phyloP scores from a whole-genome alignment of 1,140 invertebrate species.

The Pissodes strobi region DNA sequence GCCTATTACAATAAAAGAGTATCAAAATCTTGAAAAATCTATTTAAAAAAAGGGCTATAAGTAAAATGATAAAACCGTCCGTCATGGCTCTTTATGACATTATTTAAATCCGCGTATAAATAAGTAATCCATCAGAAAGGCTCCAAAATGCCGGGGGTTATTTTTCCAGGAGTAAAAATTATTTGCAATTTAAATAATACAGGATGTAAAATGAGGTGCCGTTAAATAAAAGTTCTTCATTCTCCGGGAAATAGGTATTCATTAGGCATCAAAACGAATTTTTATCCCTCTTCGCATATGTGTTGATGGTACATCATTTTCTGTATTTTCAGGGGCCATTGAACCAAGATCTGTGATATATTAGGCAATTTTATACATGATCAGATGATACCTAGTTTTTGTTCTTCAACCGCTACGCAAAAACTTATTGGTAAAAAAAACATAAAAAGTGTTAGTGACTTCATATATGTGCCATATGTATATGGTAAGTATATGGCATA shows the following conservation, averaged over 20 bases:
- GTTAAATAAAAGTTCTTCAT: conserved; percentile 3
- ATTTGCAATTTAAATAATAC: conserved; percentile 8
- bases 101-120: not conserved
- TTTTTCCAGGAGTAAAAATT: not conserved
- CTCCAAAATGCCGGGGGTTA: not conserved
- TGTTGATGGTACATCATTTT: conserved; percentile 1
- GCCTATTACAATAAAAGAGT: no score
- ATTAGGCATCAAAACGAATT: conserved; percentile 16
- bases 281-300: conserved; percentile 14
- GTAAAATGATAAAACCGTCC: conserved; percentile 8
- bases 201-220: not conserved
- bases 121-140: not conserved
- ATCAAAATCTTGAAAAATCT: not conserved
- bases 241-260: conserved; percentile 1
- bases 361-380: no score
- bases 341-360: not conserved
- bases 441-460: no score
- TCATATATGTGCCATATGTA: no score
- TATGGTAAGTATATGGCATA: no score
- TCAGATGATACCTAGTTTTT: no score
- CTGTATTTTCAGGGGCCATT: conserved; percentile 5
- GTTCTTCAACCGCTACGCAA: no score
- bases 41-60: conserved; percentile 1
- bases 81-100: no score
- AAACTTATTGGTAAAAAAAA: no score